Evolutionary conservation across 2,888 invertebrate genomes (phyloP), one percentile per base, ranked within the genome.

Genomic region (Omphaloscelis lunosa): DNA sequence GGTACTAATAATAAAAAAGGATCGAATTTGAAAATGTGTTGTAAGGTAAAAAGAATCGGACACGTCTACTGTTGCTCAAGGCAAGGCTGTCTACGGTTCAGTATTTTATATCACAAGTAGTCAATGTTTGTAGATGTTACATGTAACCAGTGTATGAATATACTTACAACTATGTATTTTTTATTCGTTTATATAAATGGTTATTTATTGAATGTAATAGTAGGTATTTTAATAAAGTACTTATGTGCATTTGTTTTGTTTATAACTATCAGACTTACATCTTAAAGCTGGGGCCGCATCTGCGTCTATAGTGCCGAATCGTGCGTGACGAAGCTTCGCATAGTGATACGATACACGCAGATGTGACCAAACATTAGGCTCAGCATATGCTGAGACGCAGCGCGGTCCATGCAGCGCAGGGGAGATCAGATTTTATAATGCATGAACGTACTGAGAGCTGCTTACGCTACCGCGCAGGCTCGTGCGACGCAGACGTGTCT

Each of bases 191-290:
- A 63, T 61, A 70, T 71, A 63, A 51, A 75, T 77, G n/a, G 56
- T 73, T 63, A 73, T 78, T 68, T 62, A 82, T 78, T 72, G 34
- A 39, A 69, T 79, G 73, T 51, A 72, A 29, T 71, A 75, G 34
- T 56, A 75, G 62, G 63, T 53, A 69, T 67, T 75, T 23, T 39
- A 83, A 82, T 83, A 83, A 85, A 86, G 53, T 51, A 74, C 15
- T 72, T 29, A 20, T 74, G 69, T 75, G 62, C 12, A 75, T 63
- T 51, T 9, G n/a, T 67, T 7, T 62, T 74, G 59, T 65, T 65
- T 73, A 34, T 34, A 34, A 34, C 11, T n/a, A 23, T n/a, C 7
- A 12, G 27, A 41, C 17, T 5, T 45, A 17, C 45, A 48, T 51
- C 2, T 34, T 34, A 34, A 34, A 5, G 4, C 34, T 34, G 34